These are phyloP conservation scores for Diabrotica undecimpunctata DNA, from an alignment of 1,140 invertebrate species.

Conservation along the genomic window DNA sequence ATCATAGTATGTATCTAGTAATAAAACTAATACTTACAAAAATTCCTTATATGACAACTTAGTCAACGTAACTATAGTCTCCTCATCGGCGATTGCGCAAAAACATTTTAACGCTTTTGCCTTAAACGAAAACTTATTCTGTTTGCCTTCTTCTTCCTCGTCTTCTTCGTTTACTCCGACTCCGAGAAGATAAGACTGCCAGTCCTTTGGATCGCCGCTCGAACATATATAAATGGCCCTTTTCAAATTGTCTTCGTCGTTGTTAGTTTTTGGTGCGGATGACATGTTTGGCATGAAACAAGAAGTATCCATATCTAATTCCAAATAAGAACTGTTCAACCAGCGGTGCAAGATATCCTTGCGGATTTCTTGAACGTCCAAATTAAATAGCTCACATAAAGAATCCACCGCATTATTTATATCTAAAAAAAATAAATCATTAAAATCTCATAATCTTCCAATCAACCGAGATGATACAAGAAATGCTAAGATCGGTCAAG, in stretches of 20 bases:
- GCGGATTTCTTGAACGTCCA: conserved; percentile 28
- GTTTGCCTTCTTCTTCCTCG: conserved; percentile 12
- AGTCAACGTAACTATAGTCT: conserved; percentile 27
- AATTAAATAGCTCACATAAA: conserved; percentile 30
- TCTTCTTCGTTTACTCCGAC: conserved; percentile 20
- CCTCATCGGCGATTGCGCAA: conserved; percentile 30
- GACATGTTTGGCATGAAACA: conserved; percentile 9
- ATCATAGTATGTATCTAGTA: too few species aligned
- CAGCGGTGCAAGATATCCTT: conserved; percentile 26
- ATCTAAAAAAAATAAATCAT: conserved; percentile 33
- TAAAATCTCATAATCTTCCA: conserved; percentile 30
- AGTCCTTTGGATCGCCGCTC: conserved; percentile 20
- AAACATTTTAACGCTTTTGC: conserved; percentile 38
- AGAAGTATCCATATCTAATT: conserved; percentile 23
- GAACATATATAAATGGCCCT: conserved; percentile 33
- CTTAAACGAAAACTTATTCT: conserved; percentile 25
- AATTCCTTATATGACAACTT: conserved; percentile 28
- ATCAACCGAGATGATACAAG: neutral
- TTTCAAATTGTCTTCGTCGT: conserved; percentile 27
- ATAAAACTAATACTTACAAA: conserved; percentile 31
- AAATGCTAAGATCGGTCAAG: too few species aligned
- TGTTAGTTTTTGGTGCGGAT: conserved; percentile 4
- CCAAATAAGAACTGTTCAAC: conserved; percentile 17
- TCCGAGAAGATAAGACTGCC: conserved; percentile 30
- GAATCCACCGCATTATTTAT: conserved; percentile 39